phyloP scores from a whole-genome alignment of 1,140 invertebrate species.

The Saccostrea glomerata region DNA sequence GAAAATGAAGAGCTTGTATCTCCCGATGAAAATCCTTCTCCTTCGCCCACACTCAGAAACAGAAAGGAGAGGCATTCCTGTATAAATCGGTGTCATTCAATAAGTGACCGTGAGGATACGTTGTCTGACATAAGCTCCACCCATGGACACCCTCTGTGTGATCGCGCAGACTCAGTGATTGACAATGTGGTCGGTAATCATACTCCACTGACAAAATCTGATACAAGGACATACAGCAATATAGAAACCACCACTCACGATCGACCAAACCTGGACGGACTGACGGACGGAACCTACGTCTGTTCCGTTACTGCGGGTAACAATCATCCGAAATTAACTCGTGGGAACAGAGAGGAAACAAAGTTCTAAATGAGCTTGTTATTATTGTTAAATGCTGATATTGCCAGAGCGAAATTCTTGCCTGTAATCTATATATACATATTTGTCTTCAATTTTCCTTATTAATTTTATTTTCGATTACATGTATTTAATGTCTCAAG shows the following conservation, averaged over 20 bases:
- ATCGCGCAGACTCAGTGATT: background rate
- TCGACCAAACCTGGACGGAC: background rate
- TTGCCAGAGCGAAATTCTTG: background rate
- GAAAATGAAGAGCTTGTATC: background rate
- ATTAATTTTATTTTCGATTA: background rate
- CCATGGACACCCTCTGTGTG: background rate
- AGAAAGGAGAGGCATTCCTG: background rate
- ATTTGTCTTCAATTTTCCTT: background rate
- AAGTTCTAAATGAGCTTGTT: background rate
- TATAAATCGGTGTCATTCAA: background rate
- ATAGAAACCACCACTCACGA: background rate
- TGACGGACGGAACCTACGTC: background rate
- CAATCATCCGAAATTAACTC: background rate
- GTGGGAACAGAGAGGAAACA: background rate
- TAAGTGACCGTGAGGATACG: background rate
- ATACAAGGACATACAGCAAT: background rate
- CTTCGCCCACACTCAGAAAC: background rate
- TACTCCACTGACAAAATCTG: background rate
- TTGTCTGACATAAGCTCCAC: background rate
- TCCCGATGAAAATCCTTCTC: background rate
- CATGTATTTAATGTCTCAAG: background rate
- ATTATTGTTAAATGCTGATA: no score
- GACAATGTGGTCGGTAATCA: background rate
- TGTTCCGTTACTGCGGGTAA: background rate
- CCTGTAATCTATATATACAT: background rate